These are phyloP conservation scores for Drosophila flavopinicola DNA, from an alignment of 2,888 invertebrate species.

Conservation along the genomic window DNA sequence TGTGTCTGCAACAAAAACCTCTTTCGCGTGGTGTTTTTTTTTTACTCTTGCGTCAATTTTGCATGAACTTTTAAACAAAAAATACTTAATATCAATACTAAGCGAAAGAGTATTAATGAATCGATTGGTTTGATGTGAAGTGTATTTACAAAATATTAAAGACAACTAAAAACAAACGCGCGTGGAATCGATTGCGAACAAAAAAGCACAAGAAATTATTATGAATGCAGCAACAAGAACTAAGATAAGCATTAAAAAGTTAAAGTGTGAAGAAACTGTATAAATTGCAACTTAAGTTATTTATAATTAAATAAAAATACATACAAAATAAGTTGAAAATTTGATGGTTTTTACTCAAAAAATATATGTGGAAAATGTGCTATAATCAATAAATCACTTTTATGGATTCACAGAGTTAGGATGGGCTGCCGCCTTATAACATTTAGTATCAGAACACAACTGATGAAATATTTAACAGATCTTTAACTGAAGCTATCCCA, in stretches of 20 bases:
- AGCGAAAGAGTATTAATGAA: conserved; percentile 41
- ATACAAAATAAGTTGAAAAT: conserved; percentile 71
- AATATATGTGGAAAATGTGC: background rate
- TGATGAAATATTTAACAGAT: too few relatives aligned
- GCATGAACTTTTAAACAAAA: conserved; percentile 45
- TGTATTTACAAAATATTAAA: conserved; percentile 50
- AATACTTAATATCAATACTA: conserved; percentile 38
- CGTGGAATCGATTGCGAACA: conserved; percentile 61
- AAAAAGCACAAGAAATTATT: conserved; percentile 72
- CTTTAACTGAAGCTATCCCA: too few relatives aligned
- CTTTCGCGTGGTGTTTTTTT: conserved; percentile 48
- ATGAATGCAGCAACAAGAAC: conserved; percentile 47
- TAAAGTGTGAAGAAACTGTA: conserved; percentile 73
- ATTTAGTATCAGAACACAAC: too few relatives aligned
- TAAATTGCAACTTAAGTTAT: conserved; percentile 84
- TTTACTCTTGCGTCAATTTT: conserved; percentile 64
- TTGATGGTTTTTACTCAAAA: conserved; percentile 11
- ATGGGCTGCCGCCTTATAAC: too few relatives aligned
- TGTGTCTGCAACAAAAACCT: conserved; percentile 21
- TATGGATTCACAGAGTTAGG: background rate
- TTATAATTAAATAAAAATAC: conserved; percentile 84
- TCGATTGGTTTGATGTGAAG: conserved; percentile 25
- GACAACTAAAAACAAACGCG: conserved; percentile 25
- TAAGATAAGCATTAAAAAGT: conserved; percentile 63
- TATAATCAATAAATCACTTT: background rate